Base-by-base conservation (phyloP, 2,888 invertebrate species). In the Aspidapion aeneum region DNA sequence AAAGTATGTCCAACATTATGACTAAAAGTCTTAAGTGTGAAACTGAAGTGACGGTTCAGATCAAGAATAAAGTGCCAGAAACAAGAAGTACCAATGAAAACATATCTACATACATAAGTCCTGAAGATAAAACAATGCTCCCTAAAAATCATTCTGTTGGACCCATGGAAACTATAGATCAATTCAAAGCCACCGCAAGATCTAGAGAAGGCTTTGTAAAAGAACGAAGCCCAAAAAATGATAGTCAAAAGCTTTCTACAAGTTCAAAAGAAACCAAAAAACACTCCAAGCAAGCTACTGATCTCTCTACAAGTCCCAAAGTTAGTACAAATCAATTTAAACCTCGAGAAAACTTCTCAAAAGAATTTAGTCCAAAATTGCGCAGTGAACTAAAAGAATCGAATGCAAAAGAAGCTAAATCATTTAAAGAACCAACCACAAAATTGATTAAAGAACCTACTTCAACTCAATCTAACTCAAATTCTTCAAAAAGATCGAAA, bases 1-100 rank as follows among this genome's bases (percentile, higher is more conserved):
- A 66, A 55, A 67, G 68, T 57, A 65, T 61, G 2, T 72, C 72
- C 54, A 69, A 73, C 54, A 74, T 73, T 52, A 69, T 74, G 57
- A 73, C 73, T 20, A 74, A 71, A 64, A 75, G 73, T 68, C 64
- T 74, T 21, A 71, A 71, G 56, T 57, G 68, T 7, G 72, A 71
- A 35, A 75, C 75, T 0, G 74, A 74, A 63, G 75, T 76, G 1
- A 72, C 75, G 17, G 72, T 73, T 21, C 48, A 64, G 22, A 54
- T 62, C 50, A 61, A 66, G 50, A 55, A 20, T 21, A 67, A 64
- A 49, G 51, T 62, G 3, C 12, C 35, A 57, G 52, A 52, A 52
- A n/a, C n/a, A n/a, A 7, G n/a, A 17, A 5, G n/a, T 18, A 48
- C 49, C 49, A 48, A 12, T 48, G 49, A 48, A 12, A 48, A 48